Evolutionary conservation across 2,888 invertebrate genomes (phyloP).

Genomic region (Bruchidius siliquastri): DNA sequence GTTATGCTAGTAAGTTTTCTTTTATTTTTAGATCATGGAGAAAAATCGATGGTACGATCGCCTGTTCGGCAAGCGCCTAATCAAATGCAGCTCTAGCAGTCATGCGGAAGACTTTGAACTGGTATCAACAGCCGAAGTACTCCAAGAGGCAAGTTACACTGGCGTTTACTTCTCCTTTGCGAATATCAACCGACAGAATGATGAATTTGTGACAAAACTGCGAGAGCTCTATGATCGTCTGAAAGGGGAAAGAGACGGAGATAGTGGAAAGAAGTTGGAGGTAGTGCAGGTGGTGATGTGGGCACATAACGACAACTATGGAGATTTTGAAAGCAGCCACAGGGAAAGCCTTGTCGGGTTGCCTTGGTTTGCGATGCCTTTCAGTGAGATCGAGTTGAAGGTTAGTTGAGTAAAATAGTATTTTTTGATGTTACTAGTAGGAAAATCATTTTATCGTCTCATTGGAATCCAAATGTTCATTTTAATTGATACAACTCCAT

Average conservation of each 20-base stretch:
- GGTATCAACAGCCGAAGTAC: constrained; percentile 49
- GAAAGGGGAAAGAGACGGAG: constrained; percentile 29
- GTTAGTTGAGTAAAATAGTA: constrained; percentile 46
- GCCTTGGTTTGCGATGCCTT: constrained; percentile 69
- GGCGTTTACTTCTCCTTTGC: constrained; percentile 70
- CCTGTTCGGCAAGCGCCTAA: constrained; percentile 55
- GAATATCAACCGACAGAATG: constrained; percentile 63
- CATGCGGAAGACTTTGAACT: constrained; percentile 49
- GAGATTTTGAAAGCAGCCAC: constrained; percentile 63
- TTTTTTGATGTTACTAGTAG: neutral
- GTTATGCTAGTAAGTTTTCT: no score
- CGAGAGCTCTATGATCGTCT: constrained; percentile 54
- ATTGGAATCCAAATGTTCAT: no score
- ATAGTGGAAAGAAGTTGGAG: constrained; percentile 43
- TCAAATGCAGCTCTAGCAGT: constrained; percentile 47
- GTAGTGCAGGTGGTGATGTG: constrained; percentile 67
- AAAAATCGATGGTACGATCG: constrained; percentile 57
- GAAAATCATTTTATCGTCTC: no score
- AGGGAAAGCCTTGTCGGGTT: constrained; percentile 58
- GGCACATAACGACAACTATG: constrained; percentile 61
- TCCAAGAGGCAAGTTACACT: constrained; percentile 53
- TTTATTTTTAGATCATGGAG: constrained; percentile 14
- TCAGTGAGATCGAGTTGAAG: constrained; percentile 66
- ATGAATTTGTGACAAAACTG: constrained; percentile 63
- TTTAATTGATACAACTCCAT: no score